Percentiles rank a stretch among this genome's conserved stretches.
phyloP scores from a whole-genome alignment of 1,140 invertebrate genomes.

The Triops cancriformis region DNA sequence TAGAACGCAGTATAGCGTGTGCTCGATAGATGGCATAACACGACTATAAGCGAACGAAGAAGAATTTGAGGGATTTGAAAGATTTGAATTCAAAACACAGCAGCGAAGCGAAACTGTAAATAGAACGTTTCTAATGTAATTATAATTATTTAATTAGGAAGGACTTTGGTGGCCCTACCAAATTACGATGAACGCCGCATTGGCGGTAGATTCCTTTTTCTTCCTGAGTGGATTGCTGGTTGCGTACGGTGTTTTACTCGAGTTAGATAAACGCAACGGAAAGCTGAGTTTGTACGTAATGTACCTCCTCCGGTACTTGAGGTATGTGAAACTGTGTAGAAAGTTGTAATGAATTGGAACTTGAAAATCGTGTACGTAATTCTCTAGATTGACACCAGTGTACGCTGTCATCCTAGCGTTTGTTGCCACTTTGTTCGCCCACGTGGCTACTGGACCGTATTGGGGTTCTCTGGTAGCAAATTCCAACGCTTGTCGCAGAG shows the following conservation, averaged over 20 bases:
- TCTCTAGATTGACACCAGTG: constrained; percentile 61
- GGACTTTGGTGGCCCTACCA: constrained; percentile 9
- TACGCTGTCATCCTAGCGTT: constrained; percentile 73
- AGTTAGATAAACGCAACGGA: constrained; percentile 26
- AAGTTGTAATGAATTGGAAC: neutral
- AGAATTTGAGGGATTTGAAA: no score
- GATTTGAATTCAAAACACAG: no score
- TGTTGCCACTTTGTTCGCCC: constrained; percentile 58
- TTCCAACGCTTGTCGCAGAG: constrained; percentile 49
- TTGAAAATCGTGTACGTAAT: neutral
- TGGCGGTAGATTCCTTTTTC: neutral
- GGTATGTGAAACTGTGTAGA: no score
- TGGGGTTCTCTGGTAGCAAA: constrained; percentile 52
- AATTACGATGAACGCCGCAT: neutral
- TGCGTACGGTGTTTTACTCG: constrained; percentile 25
- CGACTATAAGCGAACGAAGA: no score
- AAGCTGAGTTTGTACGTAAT: constrained; percentile 26
- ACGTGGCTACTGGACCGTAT: constrained; percentile 55
- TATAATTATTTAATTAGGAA: neutral
- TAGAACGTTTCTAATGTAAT: no score
- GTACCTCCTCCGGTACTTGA: constrained; percentile 28
- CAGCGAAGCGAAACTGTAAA: no score
- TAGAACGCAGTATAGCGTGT: no score
- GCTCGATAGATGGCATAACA: no score
- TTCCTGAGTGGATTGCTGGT: constrained; percentile 23